Evolutionary conservation across 2,797 vertebrate species (phyloP).

Genomic region (Alcedo quadribrachys): DNA sequence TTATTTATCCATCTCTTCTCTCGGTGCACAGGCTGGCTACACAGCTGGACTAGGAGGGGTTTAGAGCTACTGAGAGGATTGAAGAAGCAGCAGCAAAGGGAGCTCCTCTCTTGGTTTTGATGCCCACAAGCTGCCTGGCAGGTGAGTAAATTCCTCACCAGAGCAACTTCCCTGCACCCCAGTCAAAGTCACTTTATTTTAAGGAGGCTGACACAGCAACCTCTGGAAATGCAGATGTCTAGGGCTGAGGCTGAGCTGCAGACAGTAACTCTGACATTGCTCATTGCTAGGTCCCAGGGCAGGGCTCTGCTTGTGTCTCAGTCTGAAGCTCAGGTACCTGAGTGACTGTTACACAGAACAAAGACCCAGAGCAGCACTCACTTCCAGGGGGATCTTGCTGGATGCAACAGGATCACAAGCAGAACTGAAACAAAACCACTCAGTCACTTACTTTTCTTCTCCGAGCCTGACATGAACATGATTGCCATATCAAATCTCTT

Average conservation of each 20-base stretch:
- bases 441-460: constrained; percentile 88
- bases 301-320: not conserved
- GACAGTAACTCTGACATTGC: not conserved
- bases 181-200: not conserved
- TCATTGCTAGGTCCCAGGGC: not conserved
- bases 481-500: constrained; percentile 94
- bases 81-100: not conserved
- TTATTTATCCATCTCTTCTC: not conserved
- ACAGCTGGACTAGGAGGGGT: not conserved
- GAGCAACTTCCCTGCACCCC: not conserved
- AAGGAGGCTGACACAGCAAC: not conserved
- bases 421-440: not conserved
- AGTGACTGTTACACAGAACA: not conserved
- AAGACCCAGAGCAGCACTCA: not conserved
- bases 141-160: not conserved
- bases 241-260: not conserved
- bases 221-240: not conserved
- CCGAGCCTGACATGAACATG: constrained; percentile 93
- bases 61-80: not conserved
- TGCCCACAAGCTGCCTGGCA: not conserved
- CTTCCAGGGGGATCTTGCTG: not conserved
- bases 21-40: not conserved
- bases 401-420: not conserved
- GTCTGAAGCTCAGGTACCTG: no score
- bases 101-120: not conserved